These are phyloP conservation scores for Antechinus flavipes DNA, from an alignment of 2,113 vertebrate species.

Conservation along the genomic window DNA sequence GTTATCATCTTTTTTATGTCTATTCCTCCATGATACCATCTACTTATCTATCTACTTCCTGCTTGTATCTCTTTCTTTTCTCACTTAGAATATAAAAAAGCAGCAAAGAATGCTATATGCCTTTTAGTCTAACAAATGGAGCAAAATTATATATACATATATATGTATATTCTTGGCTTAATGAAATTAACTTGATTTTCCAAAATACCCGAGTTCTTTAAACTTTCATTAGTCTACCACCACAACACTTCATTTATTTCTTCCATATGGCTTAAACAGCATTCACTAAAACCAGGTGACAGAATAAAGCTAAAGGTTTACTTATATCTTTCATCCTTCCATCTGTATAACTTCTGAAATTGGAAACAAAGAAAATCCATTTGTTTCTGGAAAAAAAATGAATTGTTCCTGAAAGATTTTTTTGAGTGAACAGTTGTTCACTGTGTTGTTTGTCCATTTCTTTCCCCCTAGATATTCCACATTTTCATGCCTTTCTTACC, in stretches of 20 bases:
- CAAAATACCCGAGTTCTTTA: conserved; percentile 25
- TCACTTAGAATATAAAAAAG: conserved; percentile 49
- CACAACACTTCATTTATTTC: not conserved
- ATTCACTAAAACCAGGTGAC: conserved; percentile 6
- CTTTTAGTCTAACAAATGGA: not conserved
- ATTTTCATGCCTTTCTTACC: conserved; percentile 29
- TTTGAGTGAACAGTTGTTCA: not conserved
- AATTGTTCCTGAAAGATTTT: conserved; percentile 21
- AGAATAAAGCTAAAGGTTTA: conserved; percentile 31
- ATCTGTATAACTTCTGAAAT: conserved; percentile 47
- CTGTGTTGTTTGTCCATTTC: not conserved
- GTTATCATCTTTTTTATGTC: conserved; percentile 15
- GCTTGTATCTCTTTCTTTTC: conserved; percentile 15
- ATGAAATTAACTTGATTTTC: conserved; percentile 23
- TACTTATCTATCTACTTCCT: conserved; percentile 12
- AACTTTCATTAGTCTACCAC: conserved; percentile 1
- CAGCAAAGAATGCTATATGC: not conserved
- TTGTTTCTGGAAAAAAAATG: not conserved
- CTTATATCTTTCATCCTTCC: conserved; percentile 3
- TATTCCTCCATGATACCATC: conserved; percentile 26
- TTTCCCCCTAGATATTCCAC: not conserved
- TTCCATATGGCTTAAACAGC: conserved; percentile 2
- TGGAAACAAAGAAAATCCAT: not conserved
- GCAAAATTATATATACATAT: not conserved
- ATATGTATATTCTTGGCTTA: conserved; percentile 3